Evolutionary conservation across 2,113 vertebrate species (phyloP).

Genomic region (Anhinga anhinga): DNA sequence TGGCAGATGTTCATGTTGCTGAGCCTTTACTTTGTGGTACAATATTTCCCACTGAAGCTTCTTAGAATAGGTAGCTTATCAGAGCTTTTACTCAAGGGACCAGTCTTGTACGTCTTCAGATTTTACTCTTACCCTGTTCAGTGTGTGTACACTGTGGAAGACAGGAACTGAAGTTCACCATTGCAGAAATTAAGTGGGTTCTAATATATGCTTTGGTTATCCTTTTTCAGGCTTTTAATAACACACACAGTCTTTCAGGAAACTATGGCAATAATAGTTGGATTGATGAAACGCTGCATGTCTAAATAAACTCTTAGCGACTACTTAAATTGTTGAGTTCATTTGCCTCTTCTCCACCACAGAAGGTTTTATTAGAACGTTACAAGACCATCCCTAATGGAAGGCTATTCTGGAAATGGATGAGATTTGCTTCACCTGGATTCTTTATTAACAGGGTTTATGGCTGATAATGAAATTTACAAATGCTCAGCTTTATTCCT

Average conservation of each 20-base stretch:
- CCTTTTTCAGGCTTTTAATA: not conserved
- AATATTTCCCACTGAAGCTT: not conserved
- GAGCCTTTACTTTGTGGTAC: not conserved
- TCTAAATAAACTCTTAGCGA: not conserved
- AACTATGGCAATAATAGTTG: not conserved
- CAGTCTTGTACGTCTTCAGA: not conserved
- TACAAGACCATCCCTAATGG: not conserved
- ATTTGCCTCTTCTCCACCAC: not conserved
- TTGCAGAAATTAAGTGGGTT: not conserved
- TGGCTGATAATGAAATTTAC: not conserved
- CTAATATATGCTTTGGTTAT: not conserved
- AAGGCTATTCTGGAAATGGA: not conserved
- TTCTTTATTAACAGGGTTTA: not conserved
- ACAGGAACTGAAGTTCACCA: not conserved
- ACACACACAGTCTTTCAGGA: not conserved
- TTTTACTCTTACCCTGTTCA: not conserved
- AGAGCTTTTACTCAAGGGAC: not conserved
- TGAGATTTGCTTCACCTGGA: not conserved
- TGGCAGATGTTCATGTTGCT: not conserved
- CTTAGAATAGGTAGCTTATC: not conserved
- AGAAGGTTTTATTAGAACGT: not conserved
- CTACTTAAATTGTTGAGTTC: not conserved
- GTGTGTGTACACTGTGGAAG: not conserved
- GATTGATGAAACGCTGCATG: not conserved
- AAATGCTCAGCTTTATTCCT: not conserved